Evolutionary conservation across 2,888 invertebrate species (phyloP), one percentile per base, ranked within the genome.

Genomic region (Spisula subtruncata): DNA sequence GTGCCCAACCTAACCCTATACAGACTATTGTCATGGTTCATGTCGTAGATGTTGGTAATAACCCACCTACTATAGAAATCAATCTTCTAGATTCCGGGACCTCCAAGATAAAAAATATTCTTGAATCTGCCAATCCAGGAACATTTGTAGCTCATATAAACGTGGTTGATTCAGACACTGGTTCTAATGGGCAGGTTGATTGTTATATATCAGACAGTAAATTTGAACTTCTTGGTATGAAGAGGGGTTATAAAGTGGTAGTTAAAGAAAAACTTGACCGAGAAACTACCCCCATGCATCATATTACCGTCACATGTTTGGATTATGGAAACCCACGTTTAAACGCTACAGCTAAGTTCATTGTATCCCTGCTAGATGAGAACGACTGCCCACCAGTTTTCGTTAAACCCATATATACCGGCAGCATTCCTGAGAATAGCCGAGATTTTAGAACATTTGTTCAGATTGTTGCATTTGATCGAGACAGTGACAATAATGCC

Each of bases 351-450:
- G 80, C 91, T 10, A 86, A 83, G 56, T 93, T 93, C 84, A 83
- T 89, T 51, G 93, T 95, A 25, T 83, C 86, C 1, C 98, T 99
- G 0, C 97, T 97, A 75, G 99, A 99, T 95, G 97, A 98, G 0
- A 99, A 99, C 95, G 99, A 99, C 95, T 99, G 99, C 96, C 97
- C 98, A 0, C 99, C 99, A 0, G 97, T 97, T 94, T 99, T 99
- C 51, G 90, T 89, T 10, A 85, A 80, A 95, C 97, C 97, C 0
- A 98, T 89, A 20, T 93, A 89, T 41, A 90, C 90, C 16, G 91
- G 91, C 16, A 83, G 86, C 14, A 88, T 93, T n/a, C 90, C 91
- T 83, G 93, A 93, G 87, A 92, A 91, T 71, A 81, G 89, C 51
- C 81, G 66, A 41, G 85, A 88, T 25, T 89, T 91, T 14, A 82